Evolutionary conservation across 2,797 vertebrate genomes (phyloP), one percentile per base, ranked within the genome.

Genomic region (Adelosebastes latens): DNA sequence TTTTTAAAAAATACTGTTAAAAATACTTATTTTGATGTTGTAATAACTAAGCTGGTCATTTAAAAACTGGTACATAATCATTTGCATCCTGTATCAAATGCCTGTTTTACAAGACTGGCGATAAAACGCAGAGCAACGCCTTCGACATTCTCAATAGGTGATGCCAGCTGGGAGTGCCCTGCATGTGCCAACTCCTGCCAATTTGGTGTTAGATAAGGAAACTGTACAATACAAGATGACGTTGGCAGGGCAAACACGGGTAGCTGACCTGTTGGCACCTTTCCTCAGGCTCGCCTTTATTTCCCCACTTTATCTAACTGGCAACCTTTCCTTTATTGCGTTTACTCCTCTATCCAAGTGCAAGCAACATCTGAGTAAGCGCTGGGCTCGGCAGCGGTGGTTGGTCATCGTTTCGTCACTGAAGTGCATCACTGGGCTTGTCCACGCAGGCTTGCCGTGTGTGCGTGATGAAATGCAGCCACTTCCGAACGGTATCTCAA

Each of bases 61-160:
- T 20, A 22, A 49, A 72, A 56, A 42, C 34, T 24, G 16, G 0
- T 72, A 4, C 4, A 58, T 5, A 5, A 24, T 42, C 76, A 25
- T 29, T 60, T 52, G 5, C 0, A 2, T 34, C 13, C 31, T 32
- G 25, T 32, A 31, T 71, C 7, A 36, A 64, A 66, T 60, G 10
- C 2, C 53, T 76, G 32, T 68, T 86, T 82, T 61, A 78, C 22
- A 49, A 66, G 25, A 49, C 9, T 4, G 58, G 60, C 64, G 75
- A 86, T 53, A 65, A 39, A 12, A 64, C 2, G 1, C 14, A 18
- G 13, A 77, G 53, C 59, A 39, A 85, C 55, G 1, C 69, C 84
- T 68, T 63, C n/a, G 5, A 77, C 79, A 88, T 87, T 73, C 36
- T 75, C 74, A n/a, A 55, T 72, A 65, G 55, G 53, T 87, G 81